phyloP scores from a whole-genome alignment of 2,888 invertebrate species.

The Diadegma fenestrale region DNA sequence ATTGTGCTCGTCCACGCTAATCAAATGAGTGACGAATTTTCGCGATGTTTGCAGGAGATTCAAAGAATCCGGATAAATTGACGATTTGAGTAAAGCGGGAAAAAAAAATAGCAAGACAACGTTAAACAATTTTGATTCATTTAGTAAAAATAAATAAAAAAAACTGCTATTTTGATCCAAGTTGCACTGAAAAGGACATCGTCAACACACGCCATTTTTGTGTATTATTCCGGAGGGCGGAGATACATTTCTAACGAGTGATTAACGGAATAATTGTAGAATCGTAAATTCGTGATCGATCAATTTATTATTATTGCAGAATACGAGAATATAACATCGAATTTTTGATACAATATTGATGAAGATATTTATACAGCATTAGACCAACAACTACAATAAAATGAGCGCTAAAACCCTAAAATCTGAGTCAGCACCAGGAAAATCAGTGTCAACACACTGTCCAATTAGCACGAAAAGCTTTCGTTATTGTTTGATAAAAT shows the following conservation, averaged over 20 bases:
- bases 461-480: not conserved
- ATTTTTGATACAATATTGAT: not conserved
- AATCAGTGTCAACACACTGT: not conserved
- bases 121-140: too few relatives aligned
- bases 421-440: not conserved
- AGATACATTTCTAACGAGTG: not conserved
- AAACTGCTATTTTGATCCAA: too few relatives aligned
- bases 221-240: too few relatives aligned
- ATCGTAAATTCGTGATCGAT: not conserved
- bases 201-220: too few relatives aligned
- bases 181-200: too few relatives aligned
- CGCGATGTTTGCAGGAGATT: too few relatives aligned
- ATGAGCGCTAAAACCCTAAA: not conserved
- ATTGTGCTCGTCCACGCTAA: too few relatives aligned
- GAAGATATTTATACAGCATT: slow-evolving; percentile 1
- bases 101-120: too few relatives aligned
- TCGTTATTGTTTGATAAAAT: not conserved
- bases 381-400: not conserved
- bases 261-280: not conserved
- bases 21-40: too few relatives aligned
- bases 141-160: too few relatives aligned
- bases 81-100: too few relatives aligned
- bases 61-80: too few relatives aligned
- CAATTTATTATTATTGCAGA: not conserved
- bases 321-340: slow-evolving; percentile 12